phyloP scores from a whole-genome alignment of 2,113 vertebrate genomes.

The Jacana jacana region DNA sequence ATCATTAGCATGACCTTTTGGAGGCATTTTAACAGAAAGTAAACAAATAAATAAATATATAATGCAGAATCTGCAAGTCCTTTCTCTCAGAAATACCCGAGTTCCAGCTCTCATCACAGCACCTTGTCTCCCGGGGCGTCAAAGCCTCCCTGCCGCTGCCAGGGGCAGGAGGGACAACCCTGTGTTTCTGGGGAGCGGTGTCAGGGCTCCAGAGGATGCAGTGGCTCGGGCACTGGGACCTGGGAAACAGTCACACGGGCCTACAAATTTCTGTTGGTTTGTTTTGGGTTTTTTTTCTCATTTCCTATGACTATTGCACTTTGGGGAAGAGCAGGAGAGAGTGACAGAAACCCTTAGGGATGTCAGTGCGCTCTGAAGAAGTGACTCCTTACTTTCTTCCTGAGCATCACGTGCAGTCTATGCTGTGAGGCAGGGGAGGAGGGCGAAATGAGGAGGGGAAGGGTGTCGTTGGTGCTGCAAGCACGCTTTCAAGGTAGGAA shows the following conservation, averaged over 20 bases:
- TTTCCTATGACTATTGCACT: background rate
- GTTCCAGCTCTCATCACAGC: no score
- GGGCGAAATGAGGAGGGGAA: background rate
- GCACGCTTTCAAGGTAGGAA: background rate
- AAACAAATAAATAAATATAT: background rate
- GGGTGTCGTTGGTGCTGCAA: background rate
- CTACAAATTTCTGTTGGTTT: accelerated
- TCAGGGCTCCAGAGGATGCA: background rate
- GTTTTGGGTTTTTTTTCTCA: background rate
- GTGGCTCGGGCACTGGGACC: accelerated
- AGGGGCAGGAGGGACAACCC: background rate
- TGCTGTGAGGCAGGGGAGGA: background rate
- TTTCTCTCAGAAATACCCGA: accelerated
- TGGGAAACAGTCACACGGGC: background rate
- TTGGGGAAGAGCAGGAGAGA: background rate
- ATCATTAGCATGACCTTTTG: background rate
- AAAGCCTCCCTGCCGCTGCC: accelerated
- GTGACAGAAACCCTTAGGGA: background rate
- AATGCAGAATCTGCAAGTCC: background rate
- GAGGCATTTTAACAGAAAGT: background rate
- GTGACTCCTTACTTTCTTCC: background rate
- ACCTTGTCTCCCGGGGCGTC: accelerated
- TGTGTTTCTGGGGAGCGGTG: accelerated
- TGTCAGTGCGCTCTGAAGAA: background rate
- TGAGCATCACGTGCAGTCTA: accelerated